Base-by-base conservation (phyloP, 2,888 invertebrate genomes). In the Aleiodes alternator region DNA sequence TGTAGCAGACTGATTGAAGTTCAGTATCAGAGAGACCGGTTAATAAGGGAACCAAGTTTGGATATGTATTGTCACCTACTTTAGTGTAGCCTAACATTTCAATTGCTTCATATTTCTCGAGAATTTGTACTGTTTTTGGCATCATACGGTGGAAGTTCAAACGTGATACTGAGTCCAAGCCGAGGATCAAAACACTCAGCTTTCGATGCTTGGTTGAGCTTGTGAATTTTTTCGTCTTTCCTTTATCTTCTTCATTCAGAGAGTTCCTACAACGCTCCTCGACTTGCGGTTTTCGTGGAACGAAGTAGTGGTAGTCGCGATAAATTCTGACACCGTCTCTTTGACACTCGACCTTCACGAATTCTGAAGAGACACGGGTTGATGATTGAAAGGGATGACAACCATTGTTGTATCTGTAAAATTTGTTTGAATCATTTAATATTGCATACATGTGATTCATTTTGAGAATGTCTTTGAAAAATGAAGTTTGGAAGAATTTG, bases 1-100 rank as follows among this genome's bases (percentile, higher is more conserved):
- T 92, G 92, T 94, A 93, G 84, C 96, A 96, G 82, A 94, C 94
- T 1, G 66, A n/a, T 69, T 90, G 90, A 61, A 96, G 87, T 83
- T 96, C 95, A 0, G 90, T 90, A 38, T 93, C 93, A 56, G 92
- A 92, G 57, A 94, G 87, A 0, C 97, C 97, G 3, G 94, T 93
- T 11, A 97, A 90, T 78, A 96, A 92, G 0, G 98, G 95, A 7
- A 95, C 92, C 76, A 98, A 88, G 88, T 98, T 98, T 0, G 97
- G 97, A 87, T 96, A 97, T 0, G 98, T 98, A 88, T 98, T 98
- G 88, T 98, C 98, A 3, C 94, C 98, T 8, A 98, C 95, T 92
- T 98, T 98, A 87, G 96, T 97, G 89, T 96, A 97, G 5, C 98
- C 98, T 80, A 94, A 89, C 86, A 98, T 91, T 86, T 96, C 96